Conservation (phyloP, 2,888 invertebrate species). For the Ochropleura plecta region DNA sequence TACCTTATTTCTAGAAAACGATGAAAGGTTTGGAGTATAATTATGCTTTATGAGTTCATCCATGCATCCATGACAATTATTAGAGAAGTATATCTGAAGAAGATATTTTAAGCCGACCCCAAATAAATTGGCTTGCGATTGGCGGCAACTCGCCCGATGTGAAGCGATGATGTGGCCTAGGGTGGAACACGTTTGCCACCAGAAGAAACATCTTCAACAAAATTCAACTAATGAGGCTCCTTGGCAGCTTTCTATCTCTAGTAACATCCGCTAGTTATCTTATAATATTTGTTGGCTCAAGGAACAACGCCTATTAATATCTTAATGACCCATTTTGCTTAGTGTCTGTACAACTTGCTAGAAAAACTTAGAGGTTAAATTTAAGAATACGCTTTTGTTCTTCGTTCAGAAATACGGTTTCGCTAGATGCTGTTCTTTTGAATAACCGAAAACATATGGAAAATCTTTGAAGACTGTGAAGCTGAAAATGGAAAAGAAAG, state of each 20-base stretch:
- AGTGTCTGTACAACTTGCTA: not conserved
- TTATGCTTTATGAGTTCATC: too few relatives aligned
- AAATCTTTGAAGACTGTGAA: not conserved
- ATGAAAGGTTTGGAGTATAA: too few relatives aligned
- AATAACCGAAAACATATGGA: not conserved
- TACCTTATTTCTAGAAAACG: too few relatives aligned
- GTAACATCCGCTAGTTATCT: slow-evolving; percentile 9
- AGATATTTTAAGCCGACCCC: not conserved
- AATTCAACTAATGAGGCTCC: slow-evolving; percentile 2
- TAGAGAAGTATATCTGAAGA: not conserved
- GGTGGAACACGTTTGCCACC: too few relatives aligned
- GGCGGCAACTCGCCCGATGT: too few relatives aligned
- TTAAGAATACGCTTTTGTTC: slow-evolving; percentile 11
- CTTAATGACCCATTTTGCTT: slow-evolving; percentile 36
- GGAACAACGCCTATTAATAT: slow-evolving; percentile 21
- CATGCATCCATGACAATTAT: not conserved
- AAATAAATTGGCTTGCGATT: not conserved
- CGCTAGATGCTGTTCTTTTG: not conserved
- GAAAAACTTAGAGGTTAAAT: not conserved
- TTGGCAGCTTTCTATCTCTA: slow-evolving; percentile 5
- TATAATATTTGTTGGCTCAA: slow-evolving; percentile 23
- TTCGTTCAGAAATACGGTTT: not conserved
- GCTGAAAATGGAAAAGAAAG: not conserved
- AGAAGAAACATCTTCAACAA: not conserved
- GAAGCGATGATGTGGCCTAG: too few relatives aligned